phyloP scores from a whole-genome alignment of 2,113 vertebrate genomes.

The Sander lucioperca region DNA sequence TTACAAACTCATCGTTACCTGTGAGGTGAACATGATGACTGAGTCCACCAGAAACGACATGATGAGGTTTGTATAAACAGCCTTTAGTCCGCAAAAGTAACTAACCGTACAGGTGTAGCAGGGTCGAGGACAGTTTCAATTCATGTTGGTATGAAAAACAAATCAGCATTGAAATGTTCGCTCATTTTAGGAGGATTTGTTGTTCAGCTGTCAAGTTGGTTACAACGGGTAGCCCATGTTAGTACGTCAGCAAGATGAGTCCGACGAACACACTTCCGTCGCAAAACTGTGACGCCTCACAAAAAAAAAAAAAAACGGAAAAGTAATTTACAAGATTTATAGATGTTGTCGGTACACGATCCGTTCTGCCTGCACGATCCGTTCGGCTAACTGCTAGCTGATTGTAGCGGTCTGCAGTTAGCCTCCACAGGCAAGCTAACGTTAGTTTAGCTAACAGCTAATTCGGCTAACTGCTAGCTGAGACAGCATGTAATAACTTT shows the following conservation, averaged over 20 bases:
- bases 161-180: not conserved
- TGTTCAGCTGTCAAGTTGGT: conserved; percentile 61
- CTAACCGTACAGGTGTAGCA: not conserved
- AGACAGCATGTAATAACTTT: too few species aligned
- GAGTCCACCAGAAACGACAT: conserved; percentile 97
- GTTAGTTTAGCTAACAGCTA: too few species aligned
- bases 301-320: not conserved
- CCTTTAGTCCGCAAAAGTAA: conserved; percentile 1
- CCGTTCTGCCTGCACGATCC: too few species aligned
- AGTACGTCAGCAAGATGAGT: conserved; percentile 50
- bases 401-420: too few species aligned
- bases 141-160: conserved; percentile 31
- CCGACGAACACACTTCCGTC: conserved; percentile 60
- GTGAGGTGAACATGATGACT: conserved; percentile 94
- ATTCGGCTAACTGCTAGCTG: too few species aligned
- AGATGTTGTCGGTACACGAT: too few species aligned
- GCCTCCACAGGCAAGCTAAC: too few species aligned
- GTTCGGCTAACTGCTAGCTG: too few species aligned
- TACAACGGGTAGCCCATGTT: not conserved
- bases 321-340: not conserved
- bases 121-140: not conserved
- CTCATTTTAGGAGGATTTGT: conserved; percentile 30
- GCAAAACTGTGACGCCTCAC: conserved; percentile 46
- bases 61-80: conserved; percentile 22
- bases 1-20: conserved; percentile 83